A percentile compares a stretch with the other conserved stretches of the same genome.
Conservation (phyloP, 2,888 invertebrate genomes). For the Tetheella fluctuosa region DNA sequence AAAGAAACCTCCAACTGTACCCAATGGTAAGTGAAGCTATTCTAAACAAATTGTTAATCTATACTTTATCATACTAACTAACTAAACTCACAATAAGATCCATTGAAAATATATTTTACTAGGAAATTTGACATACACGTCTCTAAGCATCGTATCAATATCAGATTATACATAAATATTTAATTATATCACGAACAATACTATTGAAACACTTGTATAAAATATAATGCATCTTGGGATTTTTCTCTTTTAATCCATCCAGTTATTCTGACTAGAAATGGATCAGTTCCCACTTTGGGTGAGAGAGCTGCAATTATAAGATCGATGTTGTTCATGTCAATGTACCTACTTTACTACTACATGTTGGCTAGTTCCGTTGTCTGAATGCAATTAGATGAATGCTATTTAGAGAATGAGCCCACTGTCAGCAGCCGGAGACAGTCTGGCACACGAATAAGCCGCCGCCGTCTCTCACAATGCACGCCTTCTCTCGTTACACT, state of each 20-base stretch:
- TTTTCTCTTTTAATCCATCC: conserved; percentile 80
- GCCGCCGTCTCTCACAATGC: conserved; percentile 17
- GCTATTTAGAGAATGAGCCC: conserved; percentile 77
- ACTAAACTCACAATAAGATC: not conserved
- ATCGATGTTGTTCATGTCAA: conserved; percentile 78
- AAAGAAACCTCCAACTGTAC: conserved; percentile 96
- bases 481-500: conserved; percentile 9
- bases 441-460: conserved; percentile 36
- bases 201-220: conserved; percentile 40
- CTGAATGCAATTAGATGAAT: conserved; percentile 81
- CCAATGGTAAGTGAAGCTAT: conserved; percentile 89
- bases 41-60: not conserved
- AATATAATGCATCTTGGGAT: conserved; percentile 74
- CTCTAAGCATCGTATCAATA: not conserved
- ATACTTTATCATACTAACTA: not conserved
- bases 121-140: not conserved
- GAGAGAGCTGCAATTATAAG: conserved; percentile 82
- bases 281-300: conserved; percentile 86
- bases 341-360: conserved; percentile 60
- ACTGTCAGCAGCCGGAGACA: conserved; percentile 72
- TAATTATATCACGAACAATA: conserved; percentile 17
- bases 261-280: conserved; percentile 87
- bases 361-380: conserved; percentile 78
- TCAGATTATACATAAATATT: conserved; percentile 20
- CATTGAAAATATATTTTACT: not conserved